Percentiles rank a stretch among this genome's conserved stretches.
These are phyloP conservation scores for Helleia helle DNA, from an alignment of 2,888 invertebrate genomes.

Conservation along the genomic window DNA sequence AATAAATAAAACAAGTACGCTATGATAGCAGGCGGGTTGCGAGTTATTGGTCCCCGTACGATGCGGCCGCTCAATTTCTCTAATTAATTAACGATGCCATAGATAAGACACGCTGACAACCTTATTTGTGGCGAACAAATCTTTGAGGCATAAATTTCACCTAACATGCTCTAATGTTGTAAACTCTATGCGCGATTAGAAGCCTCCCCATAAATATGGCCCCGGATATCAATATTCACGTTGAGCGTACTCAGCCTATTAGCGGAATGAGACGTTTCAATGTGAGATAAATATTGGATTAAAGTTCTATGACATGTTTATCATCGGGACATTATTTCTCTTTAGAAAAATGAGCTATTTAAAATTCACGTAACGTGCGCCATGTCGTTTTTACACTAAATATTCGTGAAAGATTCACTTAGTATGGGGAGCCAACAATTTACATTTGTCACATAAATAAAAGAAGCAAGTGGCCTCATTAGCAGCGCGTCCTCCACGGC, in stretches of 20 bases:
- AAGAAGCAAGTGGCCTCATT: constrained; percentile 60
- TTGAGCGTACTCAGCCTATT: constrained; percentile 27
- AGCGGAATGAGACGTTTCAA: constrained; percentile 2
- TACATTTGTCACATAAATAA: constrained; percentile 67
- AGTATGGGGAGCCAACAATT: constrained; percentile 38
- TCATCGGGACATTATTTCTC: too few species aligned
- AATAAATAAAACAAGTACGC: constrained; percentile 67
- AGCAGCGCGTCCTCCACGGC: constrained; percentile 41
- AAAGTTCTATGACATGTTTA: too few species aligned
- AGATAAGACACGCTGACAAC: constrained; percentile 71
- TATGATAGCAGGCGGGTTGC: constrained; percentile 70
- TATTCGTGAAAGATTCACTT: constrained; percentile 51
- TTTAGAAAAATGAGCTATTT: background rate
- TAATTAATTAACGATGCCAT: constrained; percentile 73
- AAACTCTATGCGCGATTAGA: constrained; percentile 58
- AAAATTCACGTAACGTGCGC: constrained; percentile 41
- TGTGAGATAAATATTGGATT: background rate
- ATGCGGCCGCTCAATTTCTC: constrained; percentile 71
- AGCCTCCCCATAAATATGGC: constrained; percentile 39
- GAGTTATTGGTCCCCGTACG: constrained; percentile 70
- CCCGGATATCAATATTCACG: constrained; percentile 33
- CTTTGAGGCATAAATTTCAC: constrained; percentile 69
- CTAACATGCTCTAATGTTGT: constrained; percentile 69
- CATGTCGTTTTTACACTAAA: constrained; percentile 39
- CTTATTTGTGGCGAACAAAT: constrained; percentile 74